phyloP scores from a whole-genome alignment of 1,140 invertebrate species.

The Manduca sexta region DNA sequence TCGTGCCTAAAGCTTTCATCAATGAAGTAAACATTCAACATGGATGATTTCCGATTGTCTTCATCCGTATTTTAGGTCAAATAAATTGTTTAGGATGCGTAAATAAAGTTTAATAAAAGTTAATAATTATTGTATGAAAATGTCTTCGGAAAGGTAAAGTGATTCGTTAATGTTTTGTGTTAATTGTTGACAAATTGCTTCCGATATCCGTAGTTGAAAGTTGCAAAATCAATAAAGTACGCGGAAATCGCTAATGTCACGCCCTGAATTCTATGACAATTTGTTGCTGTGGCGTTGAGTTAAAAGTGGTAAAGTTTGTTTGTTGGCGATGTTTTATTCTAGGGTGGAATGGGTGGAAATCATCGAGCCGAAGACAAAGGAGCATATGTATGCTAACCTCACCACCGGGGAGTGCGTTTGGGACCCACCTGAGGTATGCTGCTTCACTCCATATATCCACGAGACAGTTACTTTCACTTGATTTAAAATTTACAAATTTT shows the following conservation, averaged over 20 bases:
- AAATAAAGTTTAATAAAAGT: conserved; percentile 30
- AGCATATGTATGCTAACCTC: conserved; percentile 99
- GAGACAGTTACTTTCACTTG: too few relatives aligned
- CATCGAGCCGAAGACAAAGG: conserved; percentile 97
- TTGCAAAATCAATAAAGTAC: conserved; percentile 72
- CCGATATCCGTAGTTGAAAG: conserved; percentile 55
- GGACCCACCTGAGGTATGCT: conserved; percentile 88
- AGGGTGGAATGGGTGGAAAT: conserved; percentile 99
- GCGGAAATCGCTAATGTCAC: conserved; percentile 72
- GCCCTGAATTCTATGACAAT: conserved; percentile 51
- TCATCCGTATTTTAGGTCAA: conserved; percentile 57
- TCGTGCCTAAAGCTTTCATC: conserved; percentile 2
- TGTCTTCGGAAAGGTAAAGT: conserved; percentile 66
- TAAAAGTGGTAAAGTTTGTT: conserved; percentile 30
- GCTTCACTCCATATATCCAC: too few relatives aligned
- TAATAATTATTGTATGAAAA: conserved; percentile 35
- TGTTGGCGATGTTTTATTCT: conserved; percentile 65
- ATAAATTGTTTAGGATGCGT: conserved; percentile 47
- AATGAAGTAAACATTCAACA: conserved; percentile 69
- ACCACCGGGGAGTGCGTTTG: conserved; percentile 98
- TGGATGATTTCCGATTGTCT: conserved; percentile 54
- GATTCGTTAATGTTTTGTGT: conserved; percentile 11
- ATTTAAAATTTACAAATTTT: too few relatives aligned
- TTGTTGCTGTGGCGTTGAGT: conserved; percentile 39
- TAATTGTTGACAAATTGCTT: conserved; percentile 40